These are phyloP conservation scores for Lamproptera curius DNA, from an alignment of 2,888 invertebrate genomes.

Conservation along the genomic window DNA sequence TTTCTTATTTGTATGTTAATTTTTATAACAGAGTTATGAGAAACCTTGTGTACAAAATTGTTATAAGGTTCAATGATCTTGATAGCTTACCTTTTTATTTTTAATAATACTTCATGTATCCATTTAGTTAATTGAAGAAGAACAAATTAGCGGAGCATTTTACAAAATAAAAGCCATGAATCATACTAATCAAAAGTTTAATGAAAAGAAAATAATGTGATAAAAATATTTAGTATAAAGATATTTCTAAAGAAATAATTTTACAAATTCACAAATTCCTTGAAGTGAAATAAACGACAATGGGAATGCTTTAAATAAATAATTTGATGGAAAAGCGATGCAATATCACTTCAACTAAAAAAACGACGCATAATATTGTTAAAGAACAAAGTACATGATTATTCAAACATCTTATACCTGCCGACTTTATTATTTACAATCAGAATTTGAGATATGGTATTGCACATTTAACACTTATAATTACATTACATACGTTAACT, in stretches of 20 bases:
- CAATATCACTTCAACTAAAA: slow-evolving; percentile 38
- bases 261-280: slow-evolving; percentile 45
- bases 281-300: slow-evolving; percentile 43
- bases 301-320: slow-evolving; percentile 72
- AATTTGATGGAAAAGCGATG: slow-evolving; percentile 54
- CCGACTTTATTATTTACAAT: slow-evolving; percentile 56
- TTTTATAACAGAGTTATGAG: too few relatives aligned
- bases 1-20: too few relatives aligned
- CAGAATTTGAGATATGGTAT: slow-evolving; percentile 49
- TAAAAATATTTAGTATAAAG: slow-evolving; percentile 71
- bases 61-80: too few relatives aligned
- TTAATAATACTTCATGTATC: too few relatives aligned
- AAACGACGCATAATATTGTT: slow-evolving; percentile 40
- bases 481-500: slow-evolving; percentile 45
- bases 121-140: too few relatives aligned
- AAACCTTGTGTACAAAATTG: too few relatives aligned
- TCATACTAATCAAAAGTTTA: slow-evolving; percentile 54
- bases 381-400: slow-evolving; percentile 43
- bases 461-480: slow-evolving; percentile 74
- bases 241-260: slow-evolving; percentile 66
- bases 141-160: too few relatives aligned
- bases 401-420: slow-evolving; percentile 35
- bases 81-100: too few relatives aligned
- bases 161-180: slow-evolving; percentile 29
- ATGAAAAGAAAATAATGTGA: slow-evolving; percentile 73